phyloP scores from a whole-genome alignment of 2,113 vertebrate genomes.

The Sylvilagus bachmani region DNA sequence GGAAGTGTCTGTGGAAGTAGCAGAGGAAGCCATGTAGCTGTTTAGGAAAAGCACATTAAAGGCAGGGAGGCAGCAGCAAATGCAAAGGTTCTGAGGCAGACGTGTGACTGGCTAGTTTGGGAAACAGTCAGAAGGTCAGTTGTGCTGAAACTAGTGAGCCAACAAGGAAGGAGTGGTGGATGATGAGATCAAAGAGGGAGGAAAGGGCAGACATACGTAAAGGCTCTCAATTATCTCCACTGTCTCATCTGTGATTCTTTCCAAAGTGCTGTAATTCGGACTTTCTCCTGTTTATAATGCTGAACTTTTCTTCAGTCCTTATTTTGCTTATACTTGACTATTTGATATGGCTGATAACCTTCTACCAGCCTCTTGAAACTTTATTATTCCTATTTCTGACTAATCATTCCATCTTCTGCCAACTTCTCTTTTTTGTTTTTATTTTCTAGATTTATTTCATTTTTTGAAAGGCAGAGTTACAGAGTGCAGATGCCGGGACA shows the following conservation, averaged over 20 bases:
- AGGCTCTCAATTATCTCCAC: not conserved
- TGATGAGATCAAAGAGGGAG: not conserved
- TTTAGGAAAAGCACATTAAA: constrained; percentile 50
- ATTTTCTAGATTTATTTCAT: too few relatives aligned
- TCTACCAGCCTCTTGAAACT: not conserved
- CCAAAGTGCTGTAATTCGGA: not conserved
- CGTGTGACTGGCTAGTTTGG: not conserved
- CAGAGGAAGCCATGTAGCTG: not conserved
- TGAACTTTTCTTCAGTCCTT: constrained; percentile 19
- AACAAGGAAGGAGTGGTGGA: not conserved
- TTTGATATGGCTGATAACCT: not conserved
- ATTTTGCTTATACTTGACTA: not conserved
- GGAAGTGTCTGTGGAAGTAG: not conserved
- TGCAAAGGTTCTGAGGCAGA: not conserved
- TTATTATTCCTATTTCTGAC: not conserved
- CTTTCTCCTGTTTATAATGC: constrained; percentile 17
- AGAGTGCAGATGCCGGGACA: too few relatives aligned
- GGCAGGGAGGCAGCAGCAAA: not conserved
- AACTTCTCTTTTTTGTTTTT: not conserved
- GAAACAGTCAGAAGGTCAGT: not conserved
- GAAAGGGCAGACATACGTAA: not conserved
- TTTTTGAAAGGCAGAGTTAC: too few relatives aligned
- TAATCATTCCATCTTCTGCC: not conserved
- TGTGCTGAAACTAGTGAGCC: not conserved
- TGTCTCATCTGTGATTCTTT: not conserved